Base-by-base conservation (phyloP, 2,113 vertebrate genomes). In the Scomber colias region DNA sequence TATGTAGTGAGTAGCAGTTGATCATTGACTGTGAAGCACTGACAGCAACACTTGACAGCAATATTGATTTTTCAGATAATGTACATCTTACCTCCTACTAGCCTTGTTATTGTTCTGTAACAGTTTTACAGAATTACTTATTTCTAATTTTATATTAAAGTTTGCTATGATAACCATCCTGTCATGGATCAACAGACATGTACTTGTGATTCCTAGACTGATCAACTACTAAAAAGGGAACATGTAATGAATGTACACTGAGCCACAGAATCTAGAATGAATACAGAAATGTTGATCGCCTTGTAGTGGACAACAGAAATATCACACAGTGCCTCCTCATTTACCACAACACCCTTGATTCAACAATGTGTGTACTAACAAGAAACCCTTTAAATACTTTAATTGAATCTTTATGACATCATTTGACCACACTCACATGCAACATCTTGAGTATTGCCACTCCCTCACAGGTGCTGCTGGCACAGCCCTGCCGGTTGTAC, bases 391-490 rank as follows among this genome's bases (percentile, higher is more conserved):
- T 7, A 17, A 49, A 30, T 1, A 40, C 16, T 21, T 51, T 12
- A 53, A 48, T 67, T 21, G 15, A 11, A 31, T 60, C 16, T 21
- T 40, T 67, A 9, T 16, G 53, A 55, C 8, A 64, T 55, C 11
- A 30, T 66, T 66, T 50, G 46, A 44, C 10, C 27, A 10, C 16
- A 96, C 97, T 97, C 80, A 99, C 98, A 48, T 88, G 71, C 15
- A 99, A 93, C 11, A 9, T 55, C 87, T 95, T 98, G 71, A 99
- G 94, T 14, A 97, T 96, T 57, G 97, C 93, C 48, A 97, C 94
- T 10, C 97, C 98, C 92, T 99, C 97, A 76, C 98, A 99, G 59
- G 95, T 96, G 88, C 97, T 99, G 87, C 96, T 97, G 15, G 89
- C 92, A 67, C 98, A 99, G 79, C 96, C 96, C 55, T 89, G 93